Base-by-base conservation (phyloP, 2,888 invertebrate species). In the Tromatobia lineatoria region DNA sequence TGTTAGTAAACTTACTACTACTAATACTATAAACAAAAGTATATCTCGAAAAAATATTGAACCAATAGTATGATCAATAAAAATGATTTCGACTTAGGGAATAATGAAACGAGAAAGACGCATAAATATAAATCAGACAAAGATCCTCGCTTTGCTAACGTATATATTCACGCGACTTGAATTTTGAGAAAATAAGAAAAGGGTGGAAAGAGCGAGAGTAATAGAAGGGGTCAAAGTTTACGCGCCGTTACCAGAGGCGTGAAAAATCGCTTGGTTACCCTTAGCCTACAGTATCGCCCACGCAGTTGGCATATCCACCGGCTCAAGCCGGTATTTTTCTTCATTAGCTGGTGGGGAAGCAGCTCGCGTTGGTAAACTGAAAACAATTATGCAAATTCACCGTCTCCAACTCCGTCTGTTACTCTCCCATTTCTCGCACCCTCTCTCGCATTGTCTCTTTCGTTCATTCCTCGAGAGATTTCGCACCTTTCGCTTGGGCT, bases 321-420 rank as follows among this genome's bases (percentile, higher is more conserved):
- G 74, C 82, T 84, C 83, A 86, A 85, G 84, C 87, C n/a, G n/a
- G 89, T 91, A 91, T 91, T 91, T 91, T 91, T 91, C 90, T 91
- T 90, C 90, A 90, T 91, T 91, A 91, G 88, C 87, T 50, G 67
- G 83, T 86, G 82, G 76, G 70, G 79, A 74, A 67, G 57, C 45
- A 69, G 57, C 45, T 54, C 66, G 80, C 83, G 75, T 50, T 85
- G 88, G 87, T 89, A 90, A 91, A 89, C 89, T 89, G 88, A 90
- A 90, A 91, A 90, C 90, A 91, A 91, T 91, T 91, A 91, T 91
- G 91, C 90, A 91, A 91, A 91, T 91, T 89, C 88, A 80, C 78
- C 78, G 76, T 83, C 79, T 84, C 80, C 73, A 59, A 70, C 80
- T 83, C 70, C 79, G 61, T 82, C 83, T 83, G 23, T 64, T 52